These are phyloP conservation scores for Elachura formosa DNA, from an alignment of 2,113 vertebrate genomes.

Conservation along the genomic window DNA sequence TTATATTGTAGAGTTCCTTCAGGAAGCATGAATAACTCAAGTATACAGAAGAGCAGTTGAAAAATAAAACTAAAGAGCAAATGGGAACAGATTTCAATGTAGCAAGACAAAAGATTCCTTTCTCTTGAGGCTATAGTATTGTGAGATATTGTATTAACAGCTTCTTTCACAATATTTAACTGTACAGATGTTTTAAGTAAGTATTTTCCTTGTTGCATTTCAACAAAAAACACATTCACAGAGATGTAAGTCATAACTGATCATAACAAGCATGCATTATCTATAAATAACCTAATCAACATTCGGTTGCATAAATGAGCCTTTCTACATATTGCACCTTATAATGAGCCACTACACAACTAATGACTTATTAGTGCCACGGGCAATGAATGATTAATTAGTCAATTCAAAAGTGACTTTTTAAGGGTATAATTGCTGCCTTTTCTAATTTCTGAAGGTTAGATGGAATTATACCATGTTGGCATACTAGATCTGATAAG, in stretches of 20 bases:
- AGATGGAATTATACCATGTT: conserved; percentile 59
- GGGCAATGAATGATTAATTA: conserved; percentile 76
- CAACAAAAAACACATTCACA: background rate
- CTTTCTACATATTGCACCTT: conserved; percentile 54
- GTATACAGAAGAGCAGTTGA: background rate
- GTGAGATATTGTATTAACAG: background rate
- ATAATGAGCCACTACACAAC: conserved; percentile 68
- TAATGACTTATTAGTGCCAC: conserved; percentile 73
- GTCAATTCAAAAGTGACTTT: conserved; percentile 69
- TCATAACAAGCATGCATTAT: conserved; percentile 59
- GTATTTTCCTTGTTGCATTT: background rate
- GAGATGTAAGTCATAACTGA: conserved; percentile 56
- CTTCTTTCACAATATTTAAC: background rate
- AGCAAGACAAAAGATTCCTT: background rate
- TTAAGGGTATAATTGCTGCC: conserved; percentile 70
- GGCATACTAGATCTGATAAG: conserved; percentile 26
- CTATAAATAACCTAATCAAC: conserved; percentile 73
- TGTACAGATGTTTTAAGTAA: conserved; percentile 9
- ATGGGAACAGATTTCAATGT: background rate
- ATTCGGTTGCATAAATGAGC: conserved; percentile 69
- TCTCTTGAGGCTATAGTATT: background rate
- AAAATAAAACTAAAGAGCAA: conserved; percentile 21
- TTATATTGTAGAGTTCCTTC: background rate
- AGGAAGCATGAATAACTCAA: conserved; percentile 14
- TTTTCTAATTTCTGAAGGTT: conserved; percentile 72